Evolutionary conservation across 2,113 vertebrate species (phyloP).

Genomic region (Zingel zingel): DNA sequence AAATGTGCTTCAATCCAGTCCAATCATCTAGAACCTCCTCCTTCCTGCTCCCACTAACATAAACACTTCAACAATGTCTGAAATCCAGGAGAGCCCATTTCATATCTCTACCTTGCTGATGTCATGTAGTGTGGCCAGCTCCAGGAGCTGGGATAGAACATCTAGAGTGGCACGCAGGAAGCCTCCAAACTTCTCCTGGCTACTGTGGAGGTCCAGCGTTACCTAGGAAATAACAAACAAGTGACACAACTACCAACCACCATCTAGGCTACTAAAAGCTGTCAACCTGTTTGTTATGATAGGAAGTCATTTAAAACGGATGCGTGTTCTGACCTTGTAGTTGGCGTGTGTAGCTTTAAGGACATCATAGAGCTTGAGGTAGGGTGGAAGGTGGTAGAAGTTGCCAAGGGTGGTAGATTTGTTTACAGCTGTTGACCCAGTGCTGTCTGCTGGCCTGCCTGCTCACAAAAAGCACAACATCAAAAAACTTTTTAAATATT

Average conservation of each 20-base stretch:
- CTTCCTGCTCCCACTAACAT: neutral
- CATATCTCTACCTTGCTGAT: slow-evolving; percentile 91
- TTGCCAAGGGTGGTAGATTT: slow-evolving; percentile 93
- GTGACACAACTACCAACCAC: neutral
- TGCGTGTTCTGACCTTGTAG: slow-evolving; percentile 88
- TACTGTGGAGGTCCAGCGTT: slow-evolving; percentile 95
- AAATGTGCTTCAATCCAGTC: neutral
- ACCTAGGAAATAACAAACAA: slow-evolving; percentile 82
- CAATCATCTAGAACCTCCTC: neutral
- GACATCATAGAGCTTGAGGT: slow-evolving; percentile 95
- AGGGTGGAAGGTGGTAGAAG: slow-evolving; percentile 96
- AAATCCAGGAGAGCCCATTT: fast-evolving
- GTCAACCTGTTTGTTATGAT: neutral
- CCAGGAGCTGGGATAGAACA: slow-evolving; percentile 94
- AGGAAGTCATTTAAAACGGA: neutral
- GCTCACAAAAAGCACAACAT: slow-evolving; percentile 67
- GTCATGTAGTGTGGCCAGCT: slow-evolving; percentile 94
- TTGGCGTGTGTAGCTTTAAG: slow-evolving; percentile 97
- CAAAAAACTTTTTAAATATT: slow-evolving; percentile 15
- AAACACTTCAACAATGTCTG: neutral
- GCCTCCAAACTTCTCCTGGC: slow-evolving; percentile 94
- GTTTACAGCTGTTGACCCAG: slow-evolving; percentile 86
- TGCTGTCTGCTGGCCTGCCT: slow-evolving; percentile 88
- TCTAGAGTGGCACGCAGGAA: slow-evolving; percentile 93
- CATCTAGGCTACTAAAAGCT: neutral